Percentiles rank a stretch among this genome's conserved stretches.
phyloP scores from a whole-genome alignment of 1,140 invertebrate genomes.

The Drosophila pachea region DNA sequence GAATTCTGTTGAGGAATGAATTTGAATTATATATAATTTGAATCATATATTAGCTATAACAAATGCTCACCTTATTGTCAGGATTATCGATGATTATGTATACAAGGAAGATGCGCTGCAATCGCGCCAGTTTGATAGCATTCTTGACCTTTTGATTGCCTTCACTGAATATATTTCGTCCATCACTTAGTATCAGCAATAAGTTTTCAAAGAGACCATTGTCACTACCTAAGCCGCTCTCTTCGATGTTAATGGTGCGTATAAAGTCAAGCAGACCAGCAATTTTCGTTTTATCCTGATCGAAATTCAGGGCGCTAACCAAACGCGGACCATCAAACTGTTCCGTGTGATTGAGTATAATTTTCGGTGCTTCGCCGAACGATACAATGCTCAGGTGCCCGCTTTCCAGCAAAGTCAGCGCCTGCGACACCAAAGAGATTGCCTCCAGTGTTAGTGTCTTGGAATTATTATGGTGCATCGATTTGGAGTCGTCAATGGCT shows the following conservation, averaged over 20 bases:
- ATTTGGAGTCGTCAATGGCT: slow-evolving; percentile 98
- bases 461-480: slow-evolving; percentile 93
- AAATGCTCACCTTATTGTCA: slow-evolving; percentile 86
- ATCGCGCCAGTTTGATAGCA: slow-evolving; percentile 88
- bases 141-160: slow-evolving; percentile 87
- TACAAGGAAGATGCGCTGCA: slow-evolving; percentile 93
- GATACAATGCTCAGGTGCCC: slow-evolving; percentile 94
- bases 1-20: slow-evolving; percentile 85
- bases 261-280: slow-evolving; percentile 89
- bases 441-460: slow-evolving; percentile 97
- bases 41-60: not conserved
- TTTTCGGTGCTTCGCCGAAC: slow-evolving; percentile 92
- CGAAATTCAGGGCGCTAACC: slow-evolving; percentile 88
- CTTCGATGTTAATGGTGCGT: slow-evolving; percentile 84
- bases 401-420: slow-evolving; percentile 94
- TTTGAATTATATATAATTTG: not conserved
- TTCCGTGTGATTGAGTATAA: slow-evolving; percentile 92
- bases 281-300: slow-evolving; percentile 89
- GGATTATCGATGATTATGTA: slow-evolving; percentile 98
- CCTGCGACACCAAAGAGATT: slow-evolving; percentile 92
- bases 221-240: slow-evolving; percentile 80
- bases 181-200: slow-evolving; percentile 95
- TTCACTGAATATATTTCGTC: slow-evolving; percentile 94
- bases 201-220: slow-evolving; percentile 89
- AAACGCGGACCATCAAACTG: slow-evolving; percentile 91